These are phyloP conservation scores for Alethe castanea DNA, from an alignment of 2,113 vertebrate genomes.

Conservation along the genomic window DNA sequence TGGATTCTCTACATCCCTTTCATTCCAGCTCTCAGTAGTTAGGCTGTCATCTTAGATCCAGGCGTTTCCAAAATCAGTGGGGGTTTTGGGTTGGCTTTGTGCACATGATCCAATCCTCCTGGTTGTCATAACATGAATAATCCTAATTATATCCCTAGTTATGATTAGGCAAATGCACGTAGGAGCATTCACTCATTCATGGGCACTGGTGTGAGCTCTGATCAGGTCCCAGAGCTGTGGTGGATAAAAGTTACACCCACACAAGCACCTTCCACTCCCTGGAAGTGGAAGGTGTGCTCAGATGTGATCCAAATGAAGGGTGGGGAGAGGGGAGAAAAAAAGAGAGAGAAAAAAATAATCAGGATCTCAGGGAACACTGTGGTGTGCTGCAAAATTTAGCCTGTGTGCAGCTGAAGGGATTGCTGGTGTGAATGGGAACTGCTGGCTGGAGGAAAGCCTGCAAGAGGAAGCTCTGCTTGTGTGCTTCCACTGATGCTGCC, in stretches of 20 bases:
- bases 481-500: not conserved
- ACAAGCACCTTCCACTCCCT: not conserved
- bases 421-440: conserved; percentile 26
- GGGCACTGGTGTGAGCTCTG: not conserved
- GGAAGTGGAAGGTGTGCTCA: not conserved
- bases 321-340: rapidly evolving
- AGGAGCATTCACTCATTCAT: not conserved
- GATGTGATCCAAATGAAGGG: not conserved
- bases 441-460: conserved; percentile 17
- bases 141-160: not conserved
- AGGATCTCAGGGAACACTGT: not conserved
- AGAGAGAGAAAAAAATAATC: not conserved
- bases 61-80: not conserved
- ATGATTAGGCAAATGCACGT: not conserved
- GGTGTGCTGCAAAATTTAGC: conserved; percentile 46
- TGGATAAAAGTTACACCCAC: not conserved
- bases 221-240: not conserved
- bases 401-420: conserved; percentile 11
- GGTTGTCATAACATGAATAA: not conserved
- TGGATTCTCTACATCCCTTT: not conserved
- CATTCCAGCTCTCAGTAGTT: not conserved
- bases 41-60: not conserved
- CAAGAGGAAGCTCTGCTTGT: not conserved
- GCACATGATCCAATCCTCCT: not conserved
- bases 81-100: not conserved